Conservation (phyloP, 2,113 vertebrate genomes). For the Microtus richardsoni region DNA sequence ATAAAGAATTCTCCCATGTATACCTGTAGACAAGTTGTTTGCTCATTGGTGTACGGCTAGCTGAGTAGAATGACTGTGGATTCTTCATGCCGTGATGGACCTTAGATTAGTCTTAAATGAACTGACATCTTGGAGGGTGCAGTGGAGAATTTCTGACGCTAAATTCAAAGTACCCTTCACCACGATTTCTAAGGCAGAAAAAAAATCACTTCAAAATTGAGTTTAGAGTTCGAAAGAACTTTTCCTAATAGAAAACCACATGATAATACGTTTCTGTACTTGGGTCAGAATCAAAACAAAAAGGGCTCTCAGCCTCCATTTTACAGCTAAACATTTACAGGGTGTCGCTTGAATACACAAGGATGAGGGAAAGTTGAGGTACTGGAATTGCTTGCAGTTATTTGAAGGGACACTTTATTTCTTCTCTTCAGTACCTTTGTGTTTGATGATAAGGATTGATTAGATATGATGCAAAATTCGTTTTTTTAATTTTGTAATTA, state of each 20-base stretch:
- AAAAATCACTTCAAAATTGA: slow-evolving; percentile 5
- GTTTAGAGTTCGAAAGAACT: background rate
- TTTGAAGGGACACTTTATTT: background rate
- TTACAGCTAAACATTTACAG: background rate
- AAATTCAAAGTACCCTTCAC: slow-evolving; percentile 28
- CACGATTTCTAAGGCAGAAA: background rate
- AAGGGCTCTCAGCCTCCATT: background rate
- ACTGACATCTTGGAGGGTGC: slow-evolving; percentile 64
- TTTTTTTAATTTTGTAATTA: slow-evolving; percentile 21
- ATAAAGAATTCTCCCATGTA: slow-evolving; percentile 74
- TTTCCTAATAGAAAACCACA: background rate
- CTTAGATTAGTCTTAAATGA: slow-evolving; percentile 78
- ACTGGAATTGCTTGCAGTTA: background rate
- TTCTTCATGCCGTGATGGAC: slow-evolving; percentile 62
- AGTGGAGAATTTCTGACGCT: slow-evolving; percentile 60
- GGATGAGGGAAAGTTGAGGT: background rate
- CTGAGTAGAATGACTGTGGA: slow-evolving; percentile 49
- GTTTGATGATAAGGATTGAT: background rate
- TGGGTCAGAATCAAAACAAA: background rate
- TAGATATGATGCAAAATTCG: background rate
- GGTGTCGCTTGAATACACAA: background rate
- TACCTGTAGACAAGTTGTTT: slow-evolving; percentile 68
- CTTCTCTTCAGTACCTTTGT: background rate
- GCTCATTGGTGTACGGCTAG: slow-evolving; percentile 16
- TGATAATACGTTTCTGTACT: background rate